Conservation (phyloP, 2,797 vertebrate genomes). For the Squalus acanthias region DNA sequence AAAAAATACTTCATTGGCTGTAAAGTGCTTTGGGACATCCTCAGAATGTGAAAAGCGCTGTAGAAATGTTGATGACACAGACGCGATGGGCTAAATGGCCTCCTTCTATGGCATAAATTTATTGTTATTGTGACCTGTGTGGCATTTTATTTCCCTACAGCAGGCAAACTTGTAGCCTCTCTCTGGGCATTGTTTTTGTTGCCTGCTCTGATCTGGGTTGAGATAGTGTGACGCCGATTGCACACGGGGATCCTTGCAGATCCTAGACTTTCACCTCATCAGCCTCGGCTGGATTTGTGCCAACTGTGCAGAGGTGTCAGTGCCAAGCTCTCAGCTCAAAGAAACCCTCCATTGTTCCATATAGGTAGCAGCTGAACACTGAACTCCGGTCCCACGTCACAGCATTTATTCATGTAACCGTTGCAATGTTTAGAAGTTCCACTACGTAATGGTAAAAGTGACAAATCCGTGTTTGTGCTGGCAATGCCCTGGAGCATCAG, state of each 20-base stretch:
- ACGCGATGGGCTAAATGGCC: too few relatives aligned
- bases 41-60: neutral
- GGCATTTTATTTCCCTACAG: neutral
- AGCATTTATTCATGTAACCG: too few relatives aligned
- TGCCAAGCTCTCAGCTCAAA: neutral
- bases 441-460: too few relatives aligned
- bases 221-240: neutral
- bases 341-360: neutral
- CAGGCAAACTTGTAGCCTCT: neutral
- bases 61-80: neutral
- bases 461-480: too few relatives aligned
- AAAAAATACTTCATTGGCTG: neutral
- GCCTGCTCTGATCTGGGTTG: neutral
- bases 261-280: neutral
- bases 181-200: neutral
- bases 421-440: too few relatives aligned
- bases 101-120: neutral
- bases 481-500: too few relatives aligned
- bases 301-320: neutral
- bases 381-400: neutral
- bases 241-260: neutral
- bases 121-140: neutral
- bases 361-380: neutral
- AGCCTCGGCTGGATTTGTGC: neutral
- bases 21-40: neutral